Evolutionary conservation across 2,113 vertebrate genomes (phyloP).

Genomic region (Aythya baeri): DNA sequence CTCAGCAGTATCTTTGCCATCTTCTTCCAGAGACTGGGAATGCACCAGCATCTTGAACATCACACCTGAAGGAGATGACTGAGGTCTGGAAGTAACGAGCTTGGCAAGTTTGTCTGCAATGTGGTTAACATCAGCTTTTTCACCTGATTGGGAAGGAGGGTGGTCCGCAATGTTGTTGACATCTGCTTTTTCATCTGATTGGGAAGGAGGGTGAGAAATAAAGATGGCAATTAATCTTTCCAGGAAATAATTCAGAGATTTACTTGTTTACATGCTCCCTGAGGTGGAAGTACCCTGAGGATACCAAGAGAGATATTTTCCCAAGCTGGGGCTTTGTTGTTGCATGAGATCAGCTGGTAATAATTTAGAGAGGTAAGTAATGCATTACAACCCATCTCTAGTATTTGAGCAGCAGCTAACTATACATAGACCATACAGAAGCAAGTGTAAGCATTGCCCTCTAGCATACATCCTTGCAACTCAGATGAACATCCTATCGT

Average conservation of each 20-base stretch:
- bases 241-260: background rate
- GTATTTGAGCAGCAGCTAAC: background rate
- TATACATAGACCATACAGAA: background rate
- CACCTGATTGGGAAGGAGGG: background rate
- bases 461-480: background rate
- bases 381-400: background rate
- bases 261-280: background rate
- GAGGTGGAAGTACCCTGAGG: background rate
- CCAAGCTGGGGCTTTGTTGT: background rate
- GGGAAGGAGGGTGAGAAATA: background rate
- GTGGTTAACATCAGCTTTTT: background rate
- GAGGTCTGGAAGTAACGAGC: background rate
- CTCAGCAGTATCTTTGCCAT: accelerated
- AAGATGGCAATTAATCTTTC: background rate
- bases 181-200: constrained; percentile 2
- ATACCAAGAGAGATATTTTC: background rate
- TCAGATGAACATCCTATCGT: background rate
- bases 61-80: background rate
- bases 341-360: background rate
- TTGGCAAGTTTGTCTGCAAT: constrained; percentile 29
- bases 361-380: background rate
- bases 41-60: accelerated
- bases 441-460: background rate
- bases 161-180: background rate
- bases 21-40: accelerated